These are phyloP conservation scores for Pygoscelis antarcticus DNA, from an alignment of 2,113 vertebrate species.

Conservation along the genomic window DNA sequence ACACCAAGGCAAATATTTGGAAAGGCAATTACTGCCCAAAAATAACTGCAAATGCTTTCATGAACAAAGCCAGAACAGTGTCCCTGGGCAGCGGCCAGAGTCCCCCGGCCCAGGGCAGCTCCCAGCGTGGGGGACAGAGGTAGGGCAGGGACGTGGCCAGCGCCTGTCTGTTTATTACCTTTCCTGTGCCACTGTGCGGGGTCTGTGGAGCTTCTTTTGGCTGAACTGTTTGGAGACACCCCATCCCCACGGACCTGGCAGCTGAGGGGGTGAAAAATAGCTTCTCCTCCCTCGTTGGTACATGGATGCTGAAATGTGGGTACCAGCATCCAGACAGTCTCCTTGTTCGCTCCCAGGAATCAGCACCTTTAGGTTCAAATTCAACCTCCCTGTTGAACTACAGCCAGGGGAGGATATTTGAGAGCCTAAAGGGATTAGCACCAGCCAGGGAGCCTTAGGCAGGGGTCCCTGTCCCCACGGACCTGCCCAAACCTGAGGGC, in stretches of 20 bases:
- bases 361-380: neutral
- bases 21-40: neutral
- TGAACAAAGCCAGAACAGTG: neutral
- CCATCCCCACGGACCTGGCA: neutral
- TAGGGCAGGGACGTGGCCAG: neutral
- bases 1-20: neutral
- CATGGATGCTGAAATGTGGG: neutral
- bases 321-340: neutral
- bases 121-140: neutral
- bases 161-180: neutral
- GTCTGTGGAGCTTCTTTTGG: neutral
- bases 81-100: neutral
- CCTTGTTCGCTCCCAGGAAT: neutral
- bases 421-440: neutral
- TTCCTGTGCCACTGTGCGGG: accelerated
- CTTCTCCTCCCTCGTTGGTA: neutral
- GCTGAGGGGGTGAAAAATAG: neutral
- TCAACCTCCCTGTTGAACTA: neutral
- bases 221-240: neutral
- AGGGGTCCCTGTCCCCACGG: neutral
- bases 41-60: neutral
- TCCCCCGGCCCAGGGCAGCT: neutral
- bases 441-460: neutral
- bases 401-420: neutral
- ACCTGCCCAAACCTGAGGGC: neutral